phyloP scores from a whole-genome alignment of 2,888 invertebrate species.

The Magallana nippona region DNA sequence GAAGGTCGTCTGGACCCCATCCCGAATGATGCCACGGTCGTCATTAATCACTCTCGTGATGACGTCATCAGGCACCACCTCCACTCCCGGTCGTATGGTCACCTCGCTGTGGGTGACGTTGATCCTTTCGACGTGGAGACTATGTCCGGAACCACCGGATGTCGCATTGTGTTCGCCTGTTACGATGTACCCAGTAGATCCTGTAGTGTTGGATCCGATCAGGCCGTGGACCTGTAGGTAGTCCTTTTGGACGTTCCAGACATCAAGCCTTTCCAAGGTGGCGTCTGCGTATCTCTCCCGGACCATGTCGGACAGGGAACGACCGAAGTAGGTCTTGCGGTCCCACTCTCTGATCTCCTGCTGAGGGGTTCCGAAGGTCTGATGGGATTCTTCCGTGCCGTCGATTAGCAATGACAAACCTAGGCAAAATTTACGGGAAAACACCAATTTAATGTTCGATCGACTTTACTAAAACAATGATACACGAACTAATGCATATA shows the following conservation, averaged over 20 bases:
- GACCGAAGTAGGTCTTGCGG: constrained; percentile 66
- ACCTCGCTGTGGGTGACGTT: not conserved
- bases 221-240: constrained; percentile 45
- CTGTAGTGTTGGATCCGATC: constrained; percentile 16
- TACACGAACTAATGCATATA: not conserved
- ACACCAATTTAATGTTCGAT: no score
- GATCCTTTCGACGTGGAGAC: not conserved
- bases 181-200: not conserved
- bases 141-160: not conserved
- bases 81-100: not conserved
- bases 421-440: not conserved
- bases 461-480: no score
- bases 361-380: constrained; percentile 62
- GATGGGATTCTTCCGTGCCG: constrained; percentile 65
- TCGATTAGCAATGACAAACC: constrained; percentile 72
- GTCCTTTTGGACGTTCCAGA: constrained; percentile 54
- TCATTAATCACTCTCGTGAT: constrained; percentile 3
- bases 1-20: not conserved
- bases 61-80: constrained; percentile 10
- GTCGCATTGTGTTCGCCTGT: not conserved
- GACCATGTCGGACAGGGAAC: constrained; percentile 64
- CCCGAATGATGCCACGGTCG: not conserved
- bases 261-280: constrained; percentile 62
- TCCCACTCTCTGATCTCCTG: constrained; percentile 60
- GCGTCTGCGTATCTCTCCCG: constrained; percentile 66